These are phyloP conservation scores for Rhinatrema bivittatum DNA, from an alignment of 2,797 vertebrate species.

Conservation along the genomic window DNA sequence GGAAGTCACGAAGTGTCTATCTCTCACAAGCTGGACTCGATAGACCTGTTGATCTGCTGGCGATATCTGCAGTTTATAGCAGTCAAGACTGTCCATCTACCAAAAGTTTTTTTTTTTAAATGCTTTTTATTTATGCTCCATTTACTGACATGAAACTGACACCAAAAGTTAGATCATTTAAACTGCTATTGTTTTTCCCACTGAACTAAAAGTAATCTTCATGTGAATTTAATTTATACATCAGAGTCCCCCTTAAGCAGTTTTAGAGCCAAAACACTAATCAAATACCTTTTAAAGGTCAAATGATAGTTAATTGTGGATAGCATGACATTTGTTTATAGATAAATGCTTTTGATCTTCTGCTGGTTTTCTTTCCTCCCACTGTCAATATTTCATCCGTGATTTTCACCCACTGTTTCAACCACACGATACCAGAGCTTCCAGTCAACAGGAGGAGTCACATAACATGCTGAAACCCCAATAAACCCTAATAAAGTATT, in stretches of 20 bases:
- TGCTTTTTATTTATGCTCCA: no score
- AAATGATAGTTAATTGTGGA: slow-evolving; percentile 43
- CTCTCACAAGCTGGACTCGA: no score
- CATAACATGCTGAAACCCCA: no score
- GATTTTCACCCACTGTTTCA: slow-evolving; percentile 14
- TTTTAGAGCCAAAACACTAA: slow-evolving; percentile 50
- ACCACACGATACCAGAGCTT: slow-evolving; percentile 12
- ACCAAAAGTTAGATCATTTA: slow-evolving; percentile 60
- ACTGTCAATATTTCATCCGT: slow-evolving; percentile 28
- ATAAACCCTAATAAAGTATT: no score
- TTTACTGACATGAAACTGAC: no score
- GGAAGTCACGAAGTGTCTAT: no score
- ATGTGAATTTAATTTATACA: slow-evolving; percentile 58
- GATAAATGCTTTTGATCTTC: slow-evolving; percentile 36
- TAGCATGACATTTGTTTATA: slow-evolving; percentile 35
- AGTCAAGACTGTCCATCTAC: no score
- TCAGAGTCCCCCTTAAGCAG: slow-evolving; percentile 40
- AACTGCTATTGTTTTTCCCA: slow-evolving; percentile 38
- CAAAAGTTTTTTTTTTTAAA: no score
- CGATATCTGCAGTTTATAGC: no score
- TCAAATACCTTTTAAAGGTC: slow-evolving; percentile 57
- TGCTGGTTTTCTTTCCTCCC: slow-evolving; percentile 13
- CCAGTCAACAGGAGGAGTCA: slow-evolving; percentile 9
- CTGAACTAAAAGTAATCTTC: slow-evolving; percentile 56
- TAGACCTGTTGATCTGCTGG: no score